Evolutionary conservation across 2,888 invertebrate species (phyloP).

Genomic region (Zaprionus lineosus): DNA sequence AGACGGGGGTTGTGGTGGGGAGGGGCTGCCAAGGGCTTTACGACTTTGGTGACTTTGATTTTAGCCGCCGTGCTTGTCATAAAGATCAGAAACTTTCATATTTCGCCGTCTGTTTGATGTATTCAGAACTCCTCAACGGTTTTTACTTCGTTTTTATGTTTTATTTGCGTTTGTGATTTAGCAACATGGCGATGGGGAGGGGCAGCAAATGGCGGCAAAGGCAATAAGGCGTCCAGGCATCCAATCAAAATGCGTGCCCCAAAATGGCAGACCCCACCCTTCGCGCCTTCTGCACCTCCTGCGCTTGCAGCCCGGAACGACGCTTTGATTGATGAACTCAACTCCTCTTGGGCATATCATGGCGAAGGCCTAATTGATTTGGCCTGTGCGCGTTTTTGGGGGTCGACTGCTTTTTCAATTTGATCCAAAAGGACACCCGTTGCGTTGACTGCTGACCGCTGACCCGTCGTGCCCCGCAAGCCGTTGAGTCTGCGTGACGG

Average conservation of each 20-base stretch:
- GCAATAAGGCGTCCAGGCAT: conserved; percentile 46
- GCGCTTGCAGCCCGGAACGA: conserved; percentile 34
- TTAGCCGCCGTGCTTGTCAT: conserved; percentile 76
- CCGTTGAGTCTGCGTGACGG: conserved; percentile 31
- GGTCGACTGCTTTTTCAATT: conserved; percentile 27
- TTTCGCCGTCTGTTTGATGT: conserved; percentile 69
- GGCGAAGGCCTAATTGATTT: conserved; percentile 66
- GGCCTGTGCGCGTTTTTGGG: conserved; percentile 14
- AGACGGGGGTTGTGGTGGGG: background rate
- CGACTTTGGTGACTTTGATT: conserved; percentile 67
- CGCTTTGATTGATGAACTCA: conserved; percentile 63
- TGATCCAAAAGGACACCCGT: conserved; percentile 38
- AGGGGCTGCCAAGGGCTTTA: conserved; percentile 42
- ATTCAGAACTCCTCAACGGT: conserved; percentile 48
- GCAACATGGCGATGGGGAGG: conserved; percentile 62
- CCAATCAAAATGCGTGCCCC: conserved; percentile 59
- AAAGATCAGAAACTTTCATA: conserved; percentile 67
- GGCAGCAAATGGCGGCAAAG: conserved; percentile 59
- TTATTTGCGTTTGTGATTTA: conserved; percentile 75
- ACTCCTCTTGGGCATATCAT: conserved; percentile 16
- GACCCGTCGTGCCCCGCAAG: too few species aligned
- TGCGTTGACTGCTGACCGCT: conserved; percentile 16
- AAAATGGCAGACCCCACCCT: background rate
- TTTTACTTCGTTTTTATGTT: conserved; percentile 44
- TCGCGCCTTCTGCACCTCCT: background rate